Evolutionary conservation across 35 echinoderm and acorn worm genomes (phyloP).

Genomic region (Anneissia japonica): DNA sequence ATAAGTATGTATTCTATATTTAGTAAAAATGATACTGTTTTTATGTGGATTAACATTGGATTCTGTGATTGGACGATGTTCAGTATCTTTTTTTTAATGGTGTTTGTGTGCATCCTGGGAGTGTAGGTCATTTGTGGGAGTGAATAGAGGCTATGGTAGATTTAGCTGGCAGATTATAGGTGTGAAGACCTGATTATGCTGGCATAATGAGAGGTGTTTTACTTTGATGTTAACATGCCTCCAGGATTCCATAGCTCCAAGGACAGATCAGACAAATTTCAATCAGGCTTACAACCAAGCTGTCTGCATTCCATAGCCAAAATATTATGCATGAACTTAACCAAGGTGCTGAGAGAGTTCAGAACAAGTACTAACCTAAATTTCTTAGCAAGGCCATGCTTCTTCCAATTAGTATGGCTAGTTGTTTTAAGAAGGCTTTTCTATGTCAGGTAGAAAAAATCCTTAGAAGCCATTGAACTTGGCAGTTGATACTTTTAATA

Average conservation of each 20-base stretch:
- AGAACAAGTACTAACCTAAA: background rate
- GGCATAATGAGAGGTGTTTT: background rate
- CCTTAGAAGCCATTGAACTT: background rate
- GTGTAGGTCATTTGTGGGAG: no score
- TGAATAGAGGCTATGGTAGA: no score
- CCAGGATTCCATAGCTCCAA: background rate
- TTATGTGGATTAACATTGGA: no score
- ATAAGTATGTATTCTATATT: no score
- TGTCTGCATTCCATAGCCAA: background rate
- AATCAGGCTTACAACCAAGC: background rate
- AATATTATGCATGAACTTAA: background rate
- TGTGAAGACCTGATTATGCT: background rate
- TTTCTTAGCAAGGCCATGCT: background rate
- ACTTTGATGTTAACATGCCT: background rate
- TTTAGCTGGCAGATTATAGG: background rate
- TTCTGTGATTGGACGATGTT: no score
- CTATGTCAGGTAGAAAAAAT: background rate
- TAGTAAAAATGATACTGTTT: no score
- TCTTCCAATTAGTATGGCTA: background rate
- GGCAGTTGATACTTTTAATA: background rate
- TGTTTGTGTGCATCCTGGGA: no score
- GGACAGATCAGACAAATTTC: background rate
- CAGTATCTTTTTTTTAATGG: no score
- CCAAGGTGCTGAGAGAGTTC: background rate
- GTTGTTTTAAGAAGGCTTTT: background rate